Evolutionary conservation across 2,888 invertebrate species (phyloP).

Genomic region (Odontocerum albicorne): DNA sequence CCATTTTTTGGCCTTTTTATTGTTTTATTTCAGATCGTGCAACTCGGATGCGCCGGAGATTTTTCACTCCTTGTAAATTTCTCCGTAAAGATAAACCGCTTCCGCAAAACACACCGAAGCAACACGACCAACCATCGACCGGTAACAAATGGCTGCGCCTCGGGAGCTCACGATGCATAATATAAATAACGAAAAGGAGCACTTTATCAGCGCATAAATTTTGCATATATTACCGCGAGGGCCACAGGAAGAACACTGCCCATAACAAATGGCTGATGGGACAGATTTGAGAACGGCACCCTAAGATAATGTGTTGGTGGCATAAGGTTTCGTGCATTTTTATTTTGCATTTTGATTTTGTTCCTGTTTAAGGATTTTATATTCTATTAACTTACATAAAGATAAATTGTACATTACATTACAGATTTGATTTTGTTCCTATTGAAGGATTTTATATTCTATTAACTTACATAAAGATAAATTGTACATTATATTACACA

Average conservation of each 20-base stretch:
- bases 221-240: constrained; percentile 32
- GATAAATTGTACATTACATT: too few species aligned
- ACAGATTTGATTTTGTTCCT: too few species aligned
- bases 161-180: constrained; percentile 29
- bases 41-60: too few species aligned
- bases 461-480: too few species aligned
- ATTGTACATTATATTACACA: too few species aligned
- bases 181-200: constrained; percentile 33
- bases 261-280: constrained; percentile 34
- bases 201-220: constrained; percentile 35
- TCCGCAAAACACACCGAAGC: constrained; percentile 9
- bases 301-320: constrained; percentile 25
- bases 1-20: too few species aligned
- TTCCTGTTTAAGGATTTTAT: too few species aligned
- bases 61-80: constrained; percentile 13
- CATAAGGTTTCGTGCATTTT: too few species aligned
- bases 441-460: too few species aligned
- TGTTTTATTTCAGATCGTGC: too few species aligned
- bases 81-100: constrained; percentile 15
- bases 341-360: too few species aligned
- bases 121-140: constrained; percentile 6
- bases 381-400: too few species aligned
- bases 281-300: constrained; percentile 22
- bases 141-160: constrained; percentile 18
- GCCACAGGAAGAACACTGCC: constrained; percentile 13